A percentile compares a stretch with the other conserved stretches of the same genome.
phyloP scores from a whole-genome alignment of 1,140 invertebrate species.

The Archegozetes longisetosus region DNA sequence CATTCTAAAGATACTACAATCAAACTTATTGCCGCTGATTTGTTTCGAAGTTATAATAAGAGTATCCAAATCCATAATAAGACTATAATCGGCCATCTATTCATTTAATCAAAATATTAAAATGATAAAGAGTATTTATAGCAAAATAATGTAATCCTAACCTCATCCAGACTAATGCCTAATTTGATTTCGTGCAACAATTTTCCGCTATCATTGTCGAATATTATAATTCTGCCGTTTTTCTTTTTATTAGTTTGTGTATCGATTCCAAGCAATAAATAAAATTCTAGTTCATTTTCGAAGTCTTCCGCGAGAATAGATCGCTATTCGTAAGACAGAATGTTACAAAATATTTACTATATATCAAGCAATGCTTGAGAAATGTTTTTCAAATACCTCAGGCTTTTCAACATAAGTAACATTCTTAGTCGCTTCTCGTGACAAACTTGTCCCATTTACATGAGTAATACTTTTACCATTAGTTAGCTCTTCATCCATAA shows the following conservation, averaged over 20 bases:
- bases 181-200: neutral
- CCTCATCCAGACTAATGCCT: neutral
- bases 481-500: neutral
- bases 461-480: neutral
- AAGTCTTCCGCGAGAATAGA: neutral
- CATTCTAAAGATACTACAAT: neutral
- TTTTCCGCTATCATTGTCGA: neutral
- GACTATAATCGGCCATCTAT: neutral
- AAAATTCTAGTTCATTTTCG: slow-evolving; percentile 1
- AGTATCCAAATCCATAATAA: neutral
- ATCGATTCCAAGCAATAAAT: neutral
- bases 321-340: neutral
- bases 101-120: neutral
- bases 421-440: neutral
- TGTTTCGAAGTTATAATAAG: neutral
- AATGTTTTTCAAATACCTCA: neutral
- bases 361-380: neutral
- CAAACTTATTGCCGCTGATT: neutral
- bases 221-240: neutral
- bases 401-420: neutral
- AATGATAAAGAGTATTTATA: neutral
- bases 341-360: too few species aligned
- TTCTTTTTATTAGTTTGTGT: neutral
- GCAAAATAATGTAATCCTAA: neutral
- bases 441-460: neutral